Conservation (phyloP, 2,113 vertebrate species). For the crab-eating macaque (Macaca fascicularis) region DNA sequence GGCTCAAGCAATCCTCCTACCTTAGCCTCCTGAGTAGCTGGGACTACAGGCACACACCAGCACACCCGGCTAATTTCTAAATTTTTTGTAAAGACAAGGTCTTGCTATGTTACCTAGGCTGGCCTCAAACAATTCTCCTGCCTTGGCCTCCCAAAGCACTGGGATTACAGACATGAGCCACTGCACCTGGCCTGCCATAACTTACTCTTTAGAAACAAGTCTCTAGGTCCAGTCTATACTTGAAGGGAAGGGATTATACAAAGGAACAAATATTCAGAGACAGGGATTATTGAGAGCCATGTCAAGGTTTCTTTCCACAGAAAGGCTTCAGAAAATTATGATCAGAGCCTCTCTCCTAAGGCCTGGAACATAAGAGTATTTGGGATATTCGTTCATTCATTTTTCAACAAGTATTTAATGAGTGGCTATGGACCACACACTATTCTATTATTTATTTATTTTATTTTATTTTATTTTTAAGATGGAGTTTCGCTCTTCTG, state of each 20-base stretch:
- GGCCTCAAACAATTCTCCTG: too few species aligned
- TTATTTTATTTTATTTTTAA: too few species aligned
- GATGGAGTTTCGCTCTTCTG: too few species aligned
- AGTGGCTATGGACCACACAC: background rate
- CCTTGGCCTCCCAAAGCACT: too few species aligned
- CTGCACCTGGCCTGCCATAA: too few species aligned
- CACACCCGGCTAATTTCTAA: too few species aligned
- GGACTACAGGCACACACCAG: too few species aligned
- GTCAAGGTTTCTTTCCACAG: background rate
- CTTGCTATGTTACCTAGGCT: too few species aligned
- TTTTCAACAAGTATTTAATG: background rate
- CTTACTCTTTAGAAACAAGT: background rate
- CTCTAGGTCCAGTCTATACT: background rate
- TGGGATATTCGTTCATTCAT: background rate
- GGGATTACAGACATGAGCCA: too few species aligned
- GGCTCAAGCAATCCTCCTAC: too few species aligned
- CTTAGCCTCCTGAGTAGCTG: too few species aligned
- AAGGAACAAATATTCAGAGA: background rate
- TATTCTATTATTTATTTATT: background rate
- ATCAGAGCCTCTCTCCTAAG: background rate
- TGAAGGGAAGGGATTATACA: background rate
- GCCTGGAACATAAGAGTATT: background rate
- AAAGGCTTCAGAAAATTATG: background rate
- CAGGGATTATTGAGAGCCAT: background rate
- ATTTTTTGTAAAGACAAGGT: too few species aligned